Evolutionary conservation across 2,113 vertebrate species (phyloP).

Genomic region (Pitta sordida): DNA sequence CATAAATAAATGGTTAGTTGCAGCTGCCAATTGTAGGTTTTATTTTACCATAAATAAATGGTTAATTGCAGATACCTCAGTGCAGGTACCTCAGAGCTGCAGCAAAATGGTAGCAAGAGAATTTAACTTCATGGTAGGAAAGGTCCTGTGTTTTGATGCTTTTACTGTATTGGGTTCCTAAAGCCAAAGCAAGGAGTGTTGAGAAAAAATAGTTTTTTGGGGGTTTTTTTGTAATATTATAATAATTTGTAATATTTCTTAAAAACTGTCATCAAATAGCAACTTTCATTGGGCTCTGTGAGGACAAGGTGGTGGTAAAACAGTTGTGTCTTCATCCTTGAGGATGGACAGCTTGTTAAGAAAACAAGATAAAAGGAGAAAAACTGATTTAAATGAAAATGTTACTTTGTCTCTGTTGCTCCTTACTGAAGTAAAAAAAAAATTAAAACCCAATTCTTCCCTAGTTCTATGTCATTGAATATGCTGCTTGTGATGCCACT

Average conservation of each 20-base stretch:
- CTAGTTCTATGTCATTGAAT: constrained; percentile 85
- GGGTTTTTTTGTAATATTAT: too few species aligned
- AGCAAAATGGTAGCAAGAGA: neutral
- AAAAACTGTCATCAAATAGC: neutral
- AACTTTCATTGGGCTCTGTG: neutral
- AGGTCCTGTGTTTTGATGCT: neutral
- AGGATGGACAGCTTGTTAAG: neutral
- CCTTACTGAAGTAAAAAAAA: neutral
- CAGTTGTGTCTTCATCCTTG: neutral
- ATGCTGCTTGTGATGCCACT: constrained; percentile 85
- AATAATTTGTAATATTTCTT: neutral
- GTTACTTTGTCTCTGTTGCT: neutral
- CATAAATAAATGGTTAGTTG: neutral
- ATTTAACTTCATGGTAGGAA: neutral
- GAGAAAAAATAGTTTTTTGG: neutral
- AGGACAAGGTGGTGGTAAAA: neutral
- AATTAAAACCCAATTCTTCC: neutral
- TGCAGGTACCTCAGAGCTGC: too few species aligned
- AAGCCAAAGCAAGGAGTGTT: neutral
- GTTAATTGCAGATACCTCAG: too few species aligned
- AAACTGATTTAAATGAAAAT: neutral
- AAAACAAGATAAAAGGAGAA: neutral
- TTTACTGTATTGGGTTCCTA: neutral
- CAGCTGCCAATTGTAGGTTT: neutral
- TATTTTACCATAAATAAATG: too few species aligned